Conservation (phyloP, 2,113 vertebrate genomes). For the Okapia johnstoni region DNA sequence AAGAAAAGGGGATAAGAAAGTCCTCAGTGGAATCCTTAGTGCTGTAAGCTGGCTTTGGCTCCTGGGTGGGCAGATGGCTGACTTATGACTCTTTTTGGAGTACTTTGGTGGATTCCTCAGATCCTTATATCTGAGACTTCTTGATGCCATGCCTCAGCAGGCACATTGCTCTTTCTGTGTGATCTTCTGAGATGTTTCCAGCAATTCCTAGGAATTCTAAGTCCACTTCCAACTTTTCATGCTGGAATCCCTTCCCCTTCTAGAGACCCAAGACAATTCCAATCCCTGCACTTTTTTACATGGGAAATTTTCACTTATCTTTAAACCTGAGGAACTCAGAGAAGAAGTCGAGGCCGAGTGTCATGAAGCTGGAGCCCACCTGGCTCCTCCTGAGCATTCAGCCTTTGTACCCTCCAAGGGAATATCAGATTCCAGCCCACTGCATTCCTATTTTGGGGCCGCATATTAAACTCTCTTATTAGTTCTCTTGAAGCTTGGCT, state of each 20-base stretch:
- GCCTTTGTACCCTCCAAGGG: not conserved
- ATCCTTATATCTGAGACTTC: not conserved
- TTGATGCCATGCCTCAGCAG: not conserved
- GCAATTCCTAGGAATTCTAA: not conserved
- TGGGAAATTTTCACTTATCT: not conserved
- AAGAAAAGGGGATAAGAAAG: not conserved
- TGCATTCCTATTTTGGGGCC: not conserved
- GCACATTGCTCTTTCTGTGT: not conserved
- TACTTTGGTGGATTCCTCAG: not conserved
- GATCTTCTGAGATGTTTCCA: not conserved
- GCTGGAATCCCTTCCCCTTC: not conserved
- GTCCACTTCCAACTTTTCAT: not conserved
- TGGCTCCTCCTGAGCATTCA: not conserved
- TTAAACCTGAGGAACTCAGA: not conserved
- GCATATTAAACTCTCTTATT: not conserved
- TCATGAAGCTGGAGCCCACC: not conserved
- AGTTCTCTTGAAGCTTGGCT: not conserved
- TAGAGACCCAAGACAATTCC: not conserved
- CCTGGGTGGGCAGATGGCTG: not conserved
- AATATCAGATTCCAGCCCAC: not conserved
- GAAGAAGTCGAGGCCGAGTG: not conserved
- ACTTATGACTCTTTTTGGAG: no score
- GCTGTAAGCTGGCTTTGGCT: not conserved
- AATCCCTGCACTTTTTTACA: not conserved
- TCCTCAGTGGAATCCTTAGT: not conserved